Percentiles rank a stretch among this genome's conserved stretches.
These are phyloP conservation scores for Gibbula magus DNA, from an alignment of 2,888 invertebrate species.

Conservation along the genomic window DNA sequence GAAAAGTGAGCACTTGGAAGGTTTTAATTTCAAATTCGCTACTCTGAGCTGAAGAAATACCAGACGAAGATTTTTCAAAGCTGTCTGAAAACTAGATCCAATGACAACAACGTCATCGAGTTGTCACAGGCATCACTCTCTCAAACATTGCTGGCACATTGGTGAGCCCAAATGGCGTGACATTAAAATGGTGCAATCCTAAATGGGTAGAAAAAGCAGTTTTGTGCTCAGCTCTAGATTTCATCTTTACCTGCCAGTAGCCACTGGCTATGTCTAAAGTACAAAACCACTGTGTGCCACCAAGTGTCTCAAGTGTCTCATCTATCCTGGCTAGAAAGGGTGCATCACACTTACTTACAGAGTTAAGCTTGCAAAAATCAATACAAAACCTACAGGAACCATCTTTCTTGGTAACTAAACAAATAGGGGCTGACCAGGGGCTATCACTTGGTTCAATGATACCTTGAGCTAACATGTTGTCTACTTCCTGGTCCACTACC, in stretches of 20 bases:
- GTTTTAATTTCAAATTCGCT: too few species aligned
- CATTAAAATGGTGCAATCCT: neutral
- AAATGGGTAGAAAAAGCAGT: neutral
- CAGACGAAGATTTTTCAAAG: too few species aligned
- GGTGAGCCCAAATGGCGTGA: neutral
- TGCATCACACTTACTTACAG: neutral
- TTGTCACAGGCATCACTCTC: neutral
- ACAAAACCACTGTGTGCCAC: neutral
- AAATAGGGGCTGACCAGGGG: neutral
- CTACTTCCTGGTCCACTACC: too few species aligned
- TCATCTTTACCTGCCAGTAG: neutral
- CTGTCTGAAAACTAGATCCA: neutral
- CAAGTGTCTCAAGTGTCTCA: neutral
- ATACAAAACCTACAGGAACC: neutral
- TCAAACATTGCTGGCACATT: neutral
- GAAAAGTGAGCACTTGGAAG: too few species aligned
- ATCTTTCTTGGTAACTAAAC: neutral
- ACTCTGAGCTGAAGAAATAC: too few species aligned
- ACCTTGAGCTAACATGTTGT: too few species aligned
- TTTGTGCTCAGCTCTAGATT: neutral
- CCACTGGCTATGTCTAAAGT: neutral
- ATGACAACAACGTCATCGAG: neutral
- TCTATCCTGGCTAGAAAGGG: neutral
- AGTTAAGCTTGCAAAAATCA: neutral
- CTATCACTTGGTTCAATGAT: too few species aligned